Percentiles rank a stretch among this genome's conserved stretches.
phyloP scores from a whole-genome alignment of 1,140 invertebrate genomes.

The Chrysoperla carnea region DNA sequence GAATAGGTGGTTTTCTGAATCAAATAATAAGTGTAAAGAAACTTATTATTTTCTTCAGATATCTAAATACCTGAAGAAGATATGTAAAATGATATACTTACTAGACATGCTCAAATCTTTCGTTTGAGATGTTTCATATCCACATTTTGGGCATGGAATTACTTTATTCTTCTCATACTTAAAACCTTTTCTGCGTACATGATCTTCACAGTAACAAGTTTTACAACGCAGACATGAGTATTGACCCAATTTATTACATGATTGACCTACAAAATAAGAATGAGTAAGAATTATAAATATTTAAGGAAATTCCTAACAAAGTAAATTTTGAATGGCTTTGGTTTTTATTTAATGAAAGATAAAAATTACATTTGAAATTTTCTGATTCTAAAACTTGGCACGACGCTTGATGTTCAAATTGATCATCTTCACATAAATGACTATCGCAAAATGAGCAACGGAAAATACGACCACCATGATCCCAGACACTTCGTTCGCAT shows the following conservation, averaged over 20 bases:
- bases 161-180: slow-evolving; percentile 79
- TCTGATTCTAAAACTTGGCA: slow-evolving; percentile 89
- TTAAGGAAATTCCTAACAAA: too few species aligned
- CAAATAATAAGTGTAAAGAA: too few species aligned
- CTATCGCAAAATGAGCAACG: slow-evolving; percentile 81
- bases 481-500: slow-evolving; percentile 84
- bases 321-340: too few species aligned
- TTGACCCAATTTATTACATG: slow-evolving; percentile 85
- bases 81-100: slow-evolving; percentile 28
- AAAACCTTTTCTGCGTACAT: slow-evolving; percentile 81
- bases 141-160: slow-evolving; percentile 90
- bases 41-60: too few species aligned
- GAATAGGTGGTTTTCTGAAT: too few species aligned
- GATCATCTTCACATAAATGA: slow-evolving; percentile 92
- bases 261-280: slow-evolving; percentile 43
- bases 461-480: slow-evolving; percentile 85
- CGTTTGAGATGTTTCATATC: slow-evolving; percentile 76
- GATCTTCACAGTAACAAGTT: slow-evolving; percentile 92
- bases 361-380: slow-evolving; percentile 73
- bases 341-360: background rate
- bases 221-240: slow-evolving; percentile 92
- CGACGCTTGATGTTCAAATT: slow-evolving; percentile 96
- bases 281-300: background rate
- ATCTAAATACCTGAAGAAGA: too few species aligned
- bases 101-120: slow-evolving; percentile 93